Evolutionary conservation across 1,140 invertebrate species (phyloP).

Genomic region (Drosophila sulfurigaster): DNA sequence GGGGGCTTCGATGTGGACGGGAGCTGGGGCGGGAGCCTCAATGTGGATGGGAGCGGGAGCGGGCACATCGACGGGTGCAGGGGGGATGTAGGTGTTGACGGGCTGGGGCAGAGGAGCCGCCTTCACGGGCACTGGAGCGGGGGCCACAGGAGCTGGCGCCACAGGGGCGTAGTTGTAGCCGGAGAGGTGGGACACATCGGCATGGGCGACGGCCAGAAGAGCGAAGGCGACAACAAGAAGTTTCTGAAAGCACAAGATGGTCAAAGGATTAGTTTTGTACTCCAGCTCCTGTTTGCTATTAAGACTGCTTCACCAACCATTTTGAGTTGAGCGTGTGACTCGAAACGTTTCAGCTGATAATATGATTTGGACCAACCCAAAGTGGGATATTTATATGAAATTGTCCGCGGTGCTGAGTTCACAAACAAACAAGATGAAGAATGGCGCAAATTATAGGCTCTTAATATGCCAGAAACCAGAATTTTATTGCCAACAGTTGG

Average conservation of each 20-base stretch:
- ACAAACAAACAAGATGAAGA: slow-evolving; percentile 48
- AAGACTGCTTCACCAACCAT: slow-evolving; percentile 61
- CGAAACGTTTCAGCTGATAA: slow-evolving; percentile 52
- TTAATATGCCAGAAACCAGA: slow-evolving; percentile 80
- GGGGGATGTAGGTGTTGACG: slow-evolving; percentile 55
- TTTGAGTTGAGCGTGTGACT: slow-evolving; percentile 66
- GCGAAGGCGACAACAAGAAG: slow-evolving; percentile 69
- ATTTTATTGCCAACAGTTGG: slow-evolving; percentile 59
- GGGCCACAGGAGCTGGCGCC: slow-evolving; percentile 53
- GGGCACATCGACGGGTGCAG: slow-evolving; percentile 53
- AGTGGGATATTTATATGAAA: slow-evolving; percentile 69
- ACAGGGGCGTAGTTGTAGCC: slow-evolving; percentile 75
- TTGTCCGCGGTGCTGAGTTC: slow-evolving; percentile 33
- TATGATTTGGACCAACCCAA: slow-evolving; percentile 38
- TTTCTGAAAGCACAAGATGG: slow-evolving; percentile 57
- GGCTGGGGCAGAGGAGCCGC: slow-evolving; percentile 37
- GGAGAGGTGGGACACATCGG: slow-evolving; percentile 78
- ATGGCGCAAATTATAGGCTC: slow-evolving; percentile 69
- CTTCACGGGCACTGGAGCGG: slow-evolving; percentile 36
- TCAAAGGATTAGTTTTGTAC: slow-evolving; percentile 18
- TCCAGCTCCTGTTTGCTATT: neutral
- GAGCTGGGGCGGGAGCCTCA: slow-evolving; percentile 32
- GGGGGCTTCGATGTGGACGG: slow-evolving; percentile 26
- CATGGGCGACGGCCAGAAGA: slow-evolving; percentile 74
- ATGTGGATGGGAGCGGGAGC: slow-evolving; percentile 43